Evolutionary conservation across 2,113 vertebrate species (phyloP), one percentile per base, ranked within the genome.

Genomic region (Pelmatolapia mariae): DNA sequence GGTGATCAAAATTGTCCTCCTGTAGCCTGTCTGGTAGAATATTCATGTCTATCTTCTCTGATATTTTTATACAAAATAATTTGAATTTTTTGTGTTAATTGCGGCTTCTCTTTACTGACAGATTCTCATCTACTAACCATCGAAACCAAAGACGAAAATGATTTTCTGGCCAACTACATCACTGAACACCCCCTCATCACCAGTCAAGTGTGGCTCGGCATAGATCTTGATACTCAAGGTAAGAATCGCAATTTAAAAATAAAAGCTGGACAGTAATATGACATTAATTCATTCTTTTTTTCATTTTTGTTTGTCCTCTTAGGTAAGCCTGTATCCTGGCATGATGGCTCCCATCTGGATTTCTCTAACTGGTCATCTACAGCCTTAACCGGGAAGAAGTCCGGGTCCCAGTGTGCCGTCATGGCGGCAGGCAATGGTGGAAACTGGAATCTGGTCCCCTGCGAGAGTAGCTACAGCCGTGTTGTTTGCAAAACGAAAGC

Each of bases 401-500:
- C 54, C 24, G 88, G 18, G 83, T 86, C 57, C 18, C 3, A 4
- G 22, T 99, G 99, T 87, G 96, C 96, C 7, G 90, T 98, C 91
- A 96, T 99, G 91, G 89, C 96, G 59, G 93, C 97, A 10, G 93
- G 92, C 80, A 96, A 89, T 1, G 19, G 91, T 61, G 98, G 98
- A 86, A 89, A 18, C 3, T 99, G 99, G 99, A 96, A 87, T 36
- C 92, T 91, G 81, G 97, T 96, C 50, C 95, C 93, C 91, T 99
- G 99, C 91, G 73, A 85, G 2, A 57, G 3, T 2, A 97, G 96
- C 80, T 87, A 80, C 76, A 97, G 97, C 83, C 97, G 98, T 81
- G 96, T 98, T n/a, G 96, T 99, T 92, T 99, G 99, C 95, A 97
- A 98, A 97, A 95, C 95, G 16, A 94, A 96, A 87, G 88, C 97